Conservation (phyloP, 2,888 invertebrate genomes). For the Nephrotoma flavescens region DNA sequence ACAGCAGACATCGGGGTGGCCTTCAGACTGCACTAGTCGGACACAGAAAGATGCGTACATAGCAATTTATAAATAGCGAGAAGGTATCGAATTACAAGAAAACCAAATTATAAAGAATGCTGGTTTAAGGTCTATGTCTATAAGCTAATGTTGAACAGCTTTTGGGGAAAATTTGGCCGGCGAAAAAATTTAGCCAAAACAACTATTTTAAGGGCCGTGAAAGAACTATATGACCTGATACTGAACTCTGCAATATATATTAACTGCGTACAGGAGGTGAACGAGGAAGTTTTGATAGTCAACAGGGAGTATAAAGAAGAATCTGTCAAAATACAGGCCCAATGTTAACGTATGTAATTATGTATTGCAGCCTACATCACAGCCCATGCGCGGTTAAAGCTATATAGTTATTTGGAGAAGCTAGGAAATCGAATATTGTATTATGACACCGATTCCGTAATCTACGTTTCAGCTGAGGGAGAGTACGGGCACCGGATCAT, state of each 20-base stretch:
- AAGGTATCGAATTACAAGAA: neutral
- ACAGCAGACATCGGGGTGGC: neutral
- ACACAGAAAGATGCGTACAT: neutral
- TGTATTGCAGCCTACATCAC: conserved; percentile 18
- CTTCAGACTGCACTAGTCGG: neutral
- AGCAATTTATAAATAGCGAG: neutral
- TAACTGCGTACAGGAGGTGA: conserved; percentile 11
- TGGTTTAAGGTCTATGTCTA: neutral
- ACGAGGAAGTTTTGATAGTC: conserved; percentile 14
- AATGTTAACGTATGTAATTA: conserved; percentile 19
- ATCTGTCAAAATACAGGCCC: conserved; percentile 7
- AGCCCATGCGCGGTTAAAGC: conserved; percentile 22
- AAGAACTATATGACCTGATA: neutral
- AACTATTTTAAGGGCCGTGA: neutral
- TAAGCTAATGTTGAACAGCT: no score
- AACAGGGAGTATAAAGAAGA: conserved; percentile 12
- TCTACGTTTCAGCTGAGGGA: no score
- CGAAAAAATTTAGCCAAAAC: neutral
- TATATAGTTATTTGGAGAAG: conserved; percentile 18
- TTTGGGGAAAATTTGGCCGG: no score
- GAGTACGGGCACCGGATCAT: no score
- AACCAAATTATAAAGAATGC: neutral
- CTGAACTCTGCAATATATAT: conserved; percentile 12
- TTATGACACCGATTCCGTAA: conserved; percentile 8
- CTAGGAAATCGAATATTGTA: conserved; percentile 21